Conservation (phyloP, 2,797 vertebrate genomes). For the Halcyon smyrnensis region DNA sequence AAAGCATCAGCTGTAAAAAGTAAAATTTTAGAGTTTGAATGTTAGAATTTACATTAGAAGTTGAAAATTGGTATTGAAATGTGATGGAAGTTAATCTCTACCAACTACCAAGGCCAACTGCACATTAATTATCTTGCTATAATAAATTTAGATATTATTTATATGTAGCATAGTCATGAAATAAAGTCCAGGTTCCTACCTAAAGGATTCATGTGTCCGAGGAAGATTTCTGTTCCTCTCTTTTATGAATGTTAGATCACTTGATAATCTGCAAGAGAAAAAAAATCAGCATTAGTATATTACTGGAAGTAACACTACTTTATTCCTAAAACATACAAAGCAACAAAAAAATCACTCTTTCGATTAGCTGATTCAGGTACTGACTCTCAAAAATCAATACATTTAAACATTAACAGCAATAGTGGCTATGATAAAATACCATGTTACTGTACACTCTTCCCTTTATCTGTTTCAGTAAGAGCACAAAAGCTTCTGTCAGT, state of each 20-base stretch:
- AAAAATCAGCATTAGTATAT: neutral
- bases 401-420: neutral
- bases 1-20: neutral
- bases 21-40: neutral
- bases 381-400: neutral
- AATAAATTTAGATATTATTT: neutral
- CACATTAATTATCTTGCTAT: neutral
- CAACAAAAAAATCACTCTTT: neutral
- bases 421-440: neutral
- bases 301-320: neutral
- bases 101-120: neutral
- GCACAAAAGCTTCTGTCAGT: neutral
- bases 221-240: neutral
- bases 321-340: neutral
- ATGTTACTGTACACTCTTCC: neutral
- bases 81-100: neutral
- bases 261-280: constrained; percentile 36
- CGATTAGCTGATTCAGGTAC: neutral
- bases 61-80: neutral
- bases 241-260: constrained; percentile 19
- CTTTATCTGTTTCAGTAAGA: neutral
- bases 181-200: neutral
- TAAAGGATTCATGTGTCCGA: neutral
- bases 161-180: neutral
- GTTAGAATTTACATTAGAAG: neutral